These are phyloP conservation scores for Hypomecis punctinalis DNA, from an alignment of 2,888 invertebrate genomes.

Conservation along the genomic window DNA sequence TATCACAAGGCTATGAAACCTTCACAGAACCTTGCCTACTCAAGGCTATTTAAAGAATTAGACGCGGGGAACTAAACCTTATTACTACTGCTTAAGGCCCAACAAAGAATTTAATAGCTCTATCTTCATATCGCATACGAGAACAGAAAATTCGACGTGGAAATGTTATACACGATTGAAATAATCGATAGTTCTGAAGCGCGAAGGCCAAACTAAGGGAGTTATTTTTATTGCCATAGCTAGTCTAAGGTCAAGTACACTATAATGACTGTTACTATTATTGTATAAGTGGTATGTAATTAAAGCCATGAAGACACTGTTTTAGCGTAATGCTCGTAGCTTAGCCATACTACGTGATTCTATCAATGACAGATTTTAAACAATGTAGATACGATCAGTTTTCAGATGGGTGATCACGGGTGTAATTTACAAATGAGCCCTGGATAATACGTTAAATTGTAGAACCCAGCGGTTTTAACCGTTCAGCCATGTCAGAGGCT, in stretches of 20 bases:
- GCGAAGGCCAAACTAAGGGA: constrained; percentile 17
- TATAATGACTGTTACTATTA: not conserved
- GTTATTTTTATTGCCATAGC: constrained; percentile 15
- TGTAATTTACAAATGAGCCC: no score
- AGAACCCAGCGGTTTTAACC: no score
- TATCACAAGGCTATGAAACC: constrained; percentile 27
- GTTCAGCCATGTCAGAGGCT: no score
- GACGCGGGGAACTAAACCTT: constrained; percentile 17
- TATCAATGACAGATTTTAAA: no score
- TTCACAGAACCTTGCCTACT: constrained; percentile 15
- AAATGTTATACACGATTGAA: constrained; percentile 17
- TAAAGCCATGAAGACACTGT: not conserved
- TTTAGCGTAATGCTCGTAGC: not conserved
- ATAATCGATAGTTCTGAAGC: constrained; percentile 18
- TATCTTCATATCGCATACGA: constrained; percentile 5
- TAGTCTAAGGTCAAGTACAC: constrained; percentile 1
- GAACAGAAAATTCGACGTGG: constrained; percentile 18
- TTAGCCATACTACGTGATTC: no score
- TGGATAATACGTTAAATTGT: no score
- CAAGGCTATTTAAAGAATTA: constrained; percentile 13
- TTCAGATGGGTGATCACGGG: no score
- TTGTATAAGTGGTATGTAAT: not conserved
- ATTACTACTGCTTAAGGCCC: constrained; percentile 10
- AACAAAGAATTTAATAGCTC: not conserved
- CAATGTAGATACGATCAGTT: no score